Evolutionary conservation across 2,113 vertebrate genomes (phyloP).

Genomic region (Melanotaenia duboulayi): DNA sequence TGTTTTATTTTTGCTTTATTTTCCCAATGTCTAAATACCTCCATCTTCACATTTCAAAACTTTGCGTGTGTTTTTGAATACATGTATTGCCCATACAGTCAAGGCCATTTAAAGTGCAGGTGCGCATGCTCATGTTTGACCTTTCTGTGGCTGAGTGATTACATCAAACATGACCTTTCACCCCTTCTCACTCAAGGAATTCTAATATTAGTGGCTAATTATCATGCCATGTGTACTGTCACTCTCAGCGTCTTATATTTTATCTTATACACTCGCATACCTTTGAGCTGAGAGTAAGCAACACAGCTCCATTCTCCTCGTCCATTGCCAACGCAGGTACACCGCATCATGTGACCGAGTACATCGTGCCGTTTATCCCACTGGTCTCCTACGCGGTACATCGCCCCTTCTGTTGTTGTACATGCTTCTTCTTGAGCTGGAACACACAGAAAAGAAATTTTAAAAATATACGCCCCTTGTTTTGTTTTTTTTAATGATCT

Average conservation of each 20-base stretch:
- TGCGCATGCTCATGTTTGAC: conserved; percentile 37
- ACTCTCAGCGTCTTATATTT: background rate
- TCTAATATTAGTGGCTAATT: conserved; percentile 22
- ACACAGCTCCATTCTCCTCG: conserved; percentile 97
- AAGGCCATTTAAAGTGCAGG: conserved; percentile 39
- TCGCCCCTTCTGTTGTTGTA: conserved; percentile 90
- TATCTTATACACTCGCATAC: conserved; percentile 37
- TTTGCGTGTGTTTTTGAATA: background rate
- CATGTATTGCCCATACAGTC: conserved; percentile 29
- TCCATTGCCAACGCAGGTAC: conserved; percentile 93
- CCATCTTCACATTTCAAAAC: background rate
- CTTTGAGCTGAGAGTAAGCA: conserved; percentile 90
- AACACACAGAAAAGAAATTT: conserved; percentile 21
- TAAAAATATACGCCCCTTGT: too few relatives aligned
- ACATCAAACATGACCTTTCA: conserved; percentile 52
- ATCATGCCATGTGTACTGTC: background rate
- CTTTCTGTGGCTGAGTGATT: conserved; percentile 36
- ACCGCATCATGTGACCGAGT: conserved; percentile 96
- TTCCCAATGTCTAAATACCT: background rate
- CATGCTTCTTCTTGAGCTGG: conserved; percentile 95
- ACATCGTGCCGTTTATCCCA: conserved; percentile 96
- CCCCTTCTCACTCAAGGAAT: conserved; percentile 65
- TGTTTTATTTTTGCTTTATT: too few relatives aligned
- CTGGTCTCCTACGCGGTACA: conserved; percentile 95
- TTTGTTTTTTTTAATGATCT: too few relatives aligned